phyloP scores from a whole-genome alignment of 2,113 vertebrate genomes.

The Centrocercus urophasianus region DNA sequence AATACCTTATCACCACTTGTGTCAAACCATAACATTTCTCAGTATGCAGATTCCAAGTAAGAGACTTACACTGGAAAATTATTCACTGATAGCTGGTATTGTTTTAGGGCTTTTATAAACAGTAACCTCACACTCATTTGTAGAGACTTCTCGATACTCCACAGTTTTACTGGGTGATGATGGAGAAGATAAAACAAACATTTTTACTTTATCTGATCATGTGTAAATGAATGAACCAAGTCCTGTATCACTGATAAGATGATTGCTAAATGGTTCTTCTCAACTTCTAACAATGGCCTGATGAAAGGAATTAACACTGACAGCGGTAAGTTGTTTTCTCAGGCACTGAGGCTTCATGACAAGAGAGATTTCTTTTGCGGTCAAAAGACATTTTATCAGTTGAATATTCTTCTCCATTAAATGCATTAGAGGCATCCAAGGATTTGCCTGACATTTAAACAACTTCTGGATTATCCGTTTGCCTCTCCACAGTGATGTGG shows the following conservation, averaged over 20 bases:
- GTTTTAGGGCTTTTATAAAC: conserved; percentile 57
- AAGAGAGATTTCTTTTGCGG: conserved; percentile 33
- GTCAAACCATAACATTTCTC: conserved; percentile 75
- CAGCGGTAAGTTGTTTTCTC: conserved; percentile 66
- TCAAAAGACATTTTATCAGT: conserved; percentile 1
- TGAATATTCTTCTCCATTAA: conserved; percentile 34
- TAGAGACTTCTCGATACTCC: conserved; percentile 49
- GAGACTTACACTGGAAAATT: conserved; percentile 60
- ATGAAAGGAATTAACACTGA: conserved; percentile 74
- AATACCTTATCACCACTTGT: conserved; percentile 34
- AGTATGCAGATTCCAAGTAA: conserved; percentile 33
- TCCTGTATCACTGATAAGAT: conserved; percentile 43
- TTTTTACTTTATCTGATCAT: conserved; percentile 70
- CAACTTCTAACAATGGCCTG: conserved; percentile 63
- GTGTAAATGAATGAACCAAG: conserved; percentile 66
- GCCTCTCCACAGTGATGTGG: background rate
- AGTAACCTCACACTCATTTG: conserved; percentile 9
- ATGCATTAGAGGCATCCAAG: background rate
- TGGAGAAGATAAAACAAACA: conserved; percentile 66
- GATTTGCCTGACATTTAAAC: background rate
- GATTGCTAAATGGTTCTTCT: conserved; percentile 71
- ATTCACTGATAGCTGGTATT: conserved; percentile 40
- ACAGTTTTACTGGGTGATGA: conserved; percentile 18
- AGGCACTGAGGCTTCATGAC: conserved; percentile 23
- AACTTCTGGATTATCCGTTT: conserved; percentile 12